Conservation (phyloP, 2,888 invertebrate genomes). For the Thereva nobilitata region DNA sequence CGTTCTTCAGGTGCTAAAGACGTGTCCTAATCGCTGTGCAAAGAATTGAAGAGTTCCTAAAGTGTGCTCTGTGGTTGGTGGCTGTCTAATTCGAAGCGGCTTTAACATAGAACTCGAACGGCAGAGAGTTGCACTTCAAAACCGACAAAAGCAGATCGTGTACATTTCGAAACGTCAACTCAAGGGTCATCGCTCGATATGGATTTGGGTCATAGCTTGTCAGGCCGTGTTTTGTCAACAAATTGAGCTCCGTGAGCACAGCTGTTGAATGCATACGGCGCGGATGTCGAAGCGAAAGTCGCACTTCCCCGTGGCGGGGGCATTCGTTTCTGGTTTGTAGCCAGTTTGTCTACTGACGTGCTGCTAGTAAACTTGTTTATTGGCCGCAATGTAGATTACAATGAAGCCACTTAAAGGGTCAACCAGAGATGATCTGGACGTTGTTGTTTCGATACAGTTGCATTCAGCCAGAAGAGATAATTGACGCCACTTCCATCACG, state of each 20-base stretch:
- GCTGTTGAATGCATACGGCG: too few species aligned
- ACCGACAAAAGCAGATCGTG: background rate
- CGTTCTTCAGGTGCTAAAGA: too few species aligned
- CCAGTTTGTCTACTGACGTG: conserved; percentile 7
- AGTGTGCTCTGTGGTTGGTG: too few species aligned
- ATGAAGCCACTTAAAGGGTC: conserved; percentile 8
- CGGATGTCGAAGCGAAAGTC: background rate
- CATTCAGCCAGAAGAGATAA: too few species aligned
- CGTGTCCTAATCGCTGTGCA: too few species aligned
- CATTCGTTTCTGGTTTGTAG: conserved; percentile 1
- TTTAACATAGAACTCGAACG: too few species aligned
- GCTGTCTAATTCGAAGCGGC: too few species aligned
- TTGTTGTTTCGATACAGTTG: too few species aligned
- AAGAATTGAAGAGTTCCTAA: too few species aligned
- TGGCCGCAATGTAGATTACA: conserved; percentile 10
- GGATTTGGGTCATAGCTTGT: conserved; percentile 24
- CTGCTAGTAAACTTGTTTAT: background rate
- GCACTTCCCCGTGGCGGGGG: conserved; percentile 2
- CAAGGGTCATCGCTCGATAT: conserved; percentile 26
- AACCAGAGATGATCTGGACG: background rate
- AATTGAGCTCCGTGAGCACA: conserved; percentile 8
- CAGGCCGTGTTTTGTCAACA: conserved; percentile 29
- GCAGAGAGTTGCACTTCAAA: too few species aligned
- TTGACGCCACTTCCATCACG: too few species aligned
- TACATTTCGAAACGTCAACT: conserved; percentile 11